These are phyloP conservation scores for Nipponia nippon DNA, from an alignment of 2,113 vertebrate genomes.

Conservation along the genomic window DNA sequence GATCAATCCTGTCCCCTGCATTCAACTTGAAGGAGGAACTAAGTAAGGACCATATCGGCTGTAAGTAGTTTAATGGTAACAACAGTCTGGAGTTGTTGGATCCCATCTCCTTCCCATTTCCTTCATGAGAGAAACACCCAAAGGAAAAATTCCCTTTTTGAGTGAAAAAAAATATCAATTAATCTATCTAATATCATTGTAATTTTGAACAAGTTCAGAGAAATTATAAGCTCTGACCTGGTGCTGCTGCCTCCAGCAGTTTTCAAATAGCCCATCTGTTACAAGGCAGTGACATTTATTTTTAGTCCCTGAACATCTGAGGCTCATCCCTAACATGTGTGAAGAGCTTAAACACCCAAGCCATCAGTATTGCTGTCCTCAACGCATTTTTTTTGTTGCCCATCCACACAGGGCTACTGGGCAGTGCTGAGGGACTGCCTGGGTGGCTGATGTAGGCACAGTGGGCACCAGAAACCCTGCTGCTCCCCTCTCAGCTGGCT, in stretches of 20 bases:
- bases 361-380: not conserved
- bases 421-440: rapidly evolving
- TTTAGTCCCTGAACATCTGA: not conserved
- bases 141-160: not conserved
- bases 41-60: not conserved
- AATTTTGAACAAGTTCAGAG: not conserved
- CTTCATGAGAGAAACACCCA: not conserved
- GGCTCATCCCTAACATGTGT: not conserved
- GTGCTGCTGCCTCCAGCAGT: not conserved
- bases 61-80: not conserved
- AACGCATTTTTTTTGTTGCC: not conserved
- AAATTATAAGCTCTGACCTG: not conserved
- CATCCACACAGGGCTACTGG: rapidly evolving
- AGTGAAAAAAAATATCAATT: not conserved
- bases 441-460: not conserved
- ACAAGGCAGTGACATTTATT: not conserved
- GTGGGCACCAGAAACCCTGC: not conserved
- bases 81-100: not conserved
- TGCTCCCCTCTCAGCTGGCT: rapidly evolving
- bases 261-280: not conserved
- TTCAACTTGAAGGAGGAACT: not conserved
- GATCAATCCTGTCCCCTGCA: not conserved
- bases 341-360: not conserved
- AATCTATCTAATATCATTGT: not conserved
- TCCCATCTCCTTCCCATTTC: not conserved